Conservation (phyloP, 92 coral and sea anemone genomes). For the Porites evermanni region DNA sequence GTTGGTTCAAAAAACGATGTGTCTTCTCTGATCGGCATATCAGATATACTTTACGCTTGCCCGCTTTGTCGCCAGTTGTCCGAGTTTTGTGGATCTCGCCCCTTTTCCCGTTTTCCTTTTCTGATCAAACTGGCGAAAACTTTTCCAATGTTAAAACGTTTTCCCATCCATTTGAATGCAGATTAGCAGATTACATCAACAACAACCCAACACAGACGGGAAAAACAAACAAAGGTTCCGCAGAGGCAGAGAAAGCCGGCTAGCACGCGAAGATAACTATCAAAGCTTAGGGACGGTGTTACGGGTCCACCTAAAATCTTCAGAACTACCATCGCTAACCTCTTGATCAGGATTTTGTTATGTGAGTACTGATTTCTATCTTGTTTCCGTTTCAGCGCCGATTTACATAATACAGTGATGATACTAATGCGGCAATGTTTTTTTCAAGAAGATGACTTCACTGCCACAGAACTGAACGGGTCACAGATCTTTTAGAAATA, state of each 20-base stretch:
- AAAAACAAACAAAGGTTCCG: slow-evolving; percentile 5
- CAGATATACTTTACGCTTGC: neutral
- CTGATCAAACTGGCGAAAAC: neutral
- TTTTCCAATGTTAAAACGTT: neutral
- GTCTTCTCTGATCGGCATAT: neutral
- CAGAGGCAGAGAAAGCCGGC: neutral
- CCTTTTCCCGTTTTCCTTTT: neutral
- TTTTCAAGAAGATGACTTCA: neutral
- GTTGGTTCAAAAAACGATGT: neutral
- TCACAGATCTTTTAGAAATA: neutral
- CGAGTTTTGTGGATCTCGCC: neutral
- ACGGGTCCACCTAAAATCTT: neutral
- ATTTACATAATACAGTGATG: neutral
- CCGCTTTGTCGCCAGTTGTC: too few relatives aligned
- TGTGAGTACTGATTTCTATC: neutral
- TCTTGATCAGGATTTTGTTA: neutral
- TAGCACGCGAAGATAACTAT: too few relatives aligned
- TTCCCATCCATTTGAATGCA: slow-evolving; percentile 4
- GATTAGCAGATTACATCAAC: neutral
- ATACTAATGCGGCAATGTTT: too few relatives aligned
- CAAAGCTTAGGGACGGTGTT: too few relatives aligned
- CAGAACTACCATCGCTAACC: neutral
- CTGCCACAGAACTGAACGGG: neutral
- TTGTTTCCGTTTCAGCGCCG: neutral
- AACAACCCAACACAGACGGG: neutral